phyloP scores from a whole-genome alignment of 2,888 invertebrate species.

The Clusia tigrina region DNA sequence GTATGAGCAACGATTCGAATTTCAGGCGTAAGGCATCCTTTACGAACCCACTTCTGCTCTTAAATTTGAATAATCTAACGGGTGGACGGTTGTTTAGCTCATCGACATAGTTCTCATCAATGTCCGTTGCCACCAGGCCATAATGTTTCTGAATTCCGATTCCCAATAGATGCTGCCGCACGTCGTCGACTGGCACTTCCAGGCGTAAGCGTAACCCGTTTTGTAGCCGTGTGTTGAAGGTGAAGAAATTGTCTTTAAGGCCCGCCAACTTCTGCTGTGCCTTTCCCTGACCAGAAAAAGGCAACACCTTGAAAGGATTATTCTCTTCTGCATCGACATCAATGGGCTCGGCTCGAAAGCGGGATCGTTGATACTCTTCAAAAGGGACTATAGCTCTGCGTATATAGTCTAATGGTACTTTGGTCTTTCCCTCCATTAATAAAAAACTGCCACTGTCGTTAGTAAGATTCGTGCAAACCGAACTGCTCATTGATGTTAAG shows the following conservation, averaged over 20 bases:
- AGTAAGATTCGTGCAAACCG: slow-evolving; percentile 59
- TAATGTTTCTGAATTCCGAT: slow-evolving; percentile 42
- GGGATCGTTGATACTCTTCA: slow-evolving; percentile 57
- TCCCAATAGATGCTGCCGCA: slow-evolving; percentile 50
- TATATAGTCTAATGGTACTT: slow-evolving; percentile 60
- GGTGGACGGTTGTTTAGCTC: slow-evolving; percentile 54
- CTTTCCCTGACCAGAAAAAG: slow-evolving; percentile 58
- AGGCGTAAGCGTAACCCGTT: slow-evolving; percentile 56
- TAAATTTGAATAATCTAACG: slow-evolving; percentile 54
- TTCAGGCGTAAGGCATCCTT: slow-evolving; percentile 59
- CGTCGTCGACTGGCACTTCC: slow-evolving; percentile 51
- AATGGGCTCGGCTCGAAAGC: slow-evolving; percentile 52
- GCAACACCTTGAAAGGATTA: slow-evolving; percentile 55
- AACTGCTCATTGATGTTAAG: slow-evolving; percentile 58
- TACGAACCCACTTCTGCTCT: slow-evolving; percentile 48
- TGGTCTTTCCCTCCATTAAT: slow-evolving; percentile 53
- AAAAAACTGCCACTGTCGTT: slow-evolving; percentile 62
- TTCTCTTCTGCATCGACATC: slow-evolving; percentile 50
- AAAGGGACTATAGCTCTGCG: slow-evolving; percentile 61
- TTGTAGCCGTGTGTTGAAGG: slow-evolving; percentile 54
- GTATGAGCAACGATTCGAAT: slow-evolving; percentile 58
- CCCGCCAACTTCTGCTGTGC: slow-evolving; percentile 50
- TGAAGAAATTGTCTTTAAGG: slow-evolving; percentile 58
- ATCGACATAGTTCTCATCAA: slow-evolving; percentile 60
- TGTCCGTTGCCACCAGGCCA: slow-evolving; percentile 57